phyloP scores from a whole-genome alignment of 2,113 vertebrate genomes.

The Lycocorax pyrrhopterus region DNA sequence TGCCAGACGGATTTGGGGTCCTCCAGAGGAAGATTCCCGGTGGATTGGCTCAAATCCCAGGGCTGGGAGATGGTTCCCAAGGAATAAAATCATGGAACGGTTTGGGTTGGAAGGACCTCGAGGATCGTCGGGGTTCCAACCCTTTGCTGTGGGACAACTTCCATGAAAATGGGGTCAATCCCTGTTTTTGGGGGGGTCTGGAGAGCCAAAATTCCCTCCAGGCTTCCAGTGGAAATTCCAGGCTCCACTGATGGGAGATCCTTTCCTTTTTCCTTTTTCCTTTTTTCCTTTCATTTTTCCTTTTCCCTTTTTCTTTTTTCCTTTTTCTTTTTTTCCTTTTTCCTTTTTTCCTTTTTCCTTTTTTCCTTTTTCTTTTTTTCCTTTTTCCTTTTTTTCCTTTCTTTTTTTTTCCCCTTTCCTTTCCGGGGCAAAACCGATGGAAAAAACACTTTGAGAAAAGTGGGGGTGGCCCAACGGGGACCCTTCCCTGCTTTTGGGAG shows the following conservation, averaged over 20 bases:
- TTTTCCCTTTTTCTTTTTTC: no score
- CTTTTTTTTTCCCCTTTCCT: not conserved
- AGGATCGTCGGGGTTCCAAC: not conserved
- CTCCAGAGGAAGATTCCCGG: not conserved
- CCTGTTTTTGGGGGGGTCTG: not conserved
- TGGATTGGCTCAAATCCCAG: not conserved
- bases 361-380: no score
- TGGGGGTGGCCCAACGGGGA: not conserved
- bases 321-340: no score
- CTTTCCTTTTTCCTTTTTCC: not conserved
- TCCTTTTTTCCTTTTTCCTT: no score
- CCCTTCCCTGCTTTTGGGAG: not conserved
- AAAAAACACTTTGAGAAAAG: not conserved
- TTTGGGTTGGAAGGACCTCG: not conserved
- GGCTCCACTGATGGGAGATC: not conserved
- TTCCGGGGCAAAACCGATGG: accelerated
- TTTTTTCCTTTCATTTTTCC: no score
- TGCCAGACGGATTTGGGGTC: not conserved
- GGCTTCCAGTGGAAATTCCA: not conserved
- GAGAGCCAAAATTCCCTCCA: not conserved
- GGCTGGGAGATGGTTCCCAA: not conserved
- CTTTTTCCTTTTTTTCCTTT: no score
- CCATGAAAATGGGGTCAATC: not conserved
- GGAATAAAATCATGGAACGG: not conserved
- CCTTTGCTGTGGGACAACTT: not conserved